These are phyloP conservation scores for Xenus cinereus DNA, from an alignment of 2,113 vertebrate species.

Conservation along the genomic window DNA sequence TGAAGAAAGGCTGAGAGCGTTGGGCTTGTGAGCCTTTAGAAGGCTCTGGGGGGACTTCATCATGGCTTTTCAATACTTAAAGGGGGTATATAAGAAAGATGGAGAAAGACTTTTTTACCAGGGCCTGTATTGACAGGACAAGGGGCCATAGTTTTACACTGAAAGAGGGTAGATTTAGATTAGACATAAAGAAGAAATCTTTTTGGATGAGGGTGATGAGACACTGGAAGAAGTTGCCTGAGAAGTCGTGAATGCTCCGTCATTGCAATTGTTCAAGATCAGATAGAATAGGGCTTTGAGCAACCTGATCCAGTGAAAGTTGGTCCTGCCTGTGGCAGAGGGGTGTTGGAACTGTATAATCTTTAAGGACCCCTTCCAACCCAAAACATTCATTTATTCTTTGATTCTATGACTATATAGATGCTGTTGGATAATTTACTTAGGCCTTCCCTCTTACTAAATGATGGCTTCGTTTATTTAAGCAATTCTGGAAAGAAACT, in stretches of 20 bases:
- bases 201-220: no score
- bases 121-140: no score
- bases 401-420: not conserved
- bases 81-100: no score
- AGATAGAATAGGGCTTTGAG: no score
- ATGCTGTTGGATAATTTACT: not conserved
- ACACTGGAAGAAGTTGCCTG: no score
- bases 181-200: no score
- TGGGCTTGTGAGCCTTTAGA: not conserved
- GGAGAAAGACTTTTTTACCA: no score
- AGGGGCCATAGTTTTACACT: no score
- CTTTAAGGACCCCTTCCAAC: not conserved
- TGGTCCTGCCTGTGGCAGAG: not conserved
- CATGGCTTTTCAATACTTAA: no score
- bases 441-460: not conserved
- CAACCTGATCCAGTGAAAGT: not conserved
- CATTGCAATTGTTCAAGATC: no score
- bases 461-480: not conserved
- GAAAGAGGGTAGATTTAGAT: no score
- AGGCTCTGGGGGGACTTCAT: accelerated
- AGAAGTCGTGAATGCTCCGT: no score
- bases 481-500: not conserved
- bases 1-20: not conserved
- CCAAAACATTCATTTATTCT: not conserved
- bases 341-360: not conserved